phyloP scores from a whole-genome alignment of 2,888 invertebrate genomes.

The Lymantria monacha region DNA sequence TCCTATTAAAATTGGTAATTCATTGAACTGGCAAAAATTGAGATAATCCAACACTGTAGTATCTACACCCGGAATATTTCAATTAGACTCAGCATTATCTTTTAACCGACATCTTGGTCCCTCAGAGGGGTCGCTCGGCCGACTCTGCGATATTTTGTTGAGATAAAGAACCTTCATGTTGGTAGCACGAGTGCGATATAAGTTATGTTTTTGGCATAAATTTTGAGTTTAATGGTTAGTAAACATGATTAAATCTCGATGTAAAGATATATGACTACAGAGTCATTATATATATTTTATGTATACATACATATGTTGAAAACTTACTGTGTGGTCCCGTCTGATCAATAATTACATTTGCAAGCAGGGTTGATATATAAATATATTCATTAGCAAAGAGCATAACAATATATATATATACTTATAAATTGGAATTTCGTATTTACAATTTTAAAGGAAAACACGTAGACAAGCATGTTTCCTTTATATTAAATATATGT shows the following conservation, averaged over 20 bases:
- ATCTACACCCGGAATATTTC: slow-evolving; percentile 37
- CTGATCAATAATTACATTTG: no score
- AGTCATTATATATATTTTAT: no score
- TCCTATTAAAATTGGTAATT: slow-evolving; percentile 10
- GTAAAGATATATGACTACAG: no score
- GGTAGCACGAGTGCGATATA: slow-evolving; percentile 15
- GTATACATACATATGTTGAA: no score
- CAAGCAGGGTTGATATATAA: no score
- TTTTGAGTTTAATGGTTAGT: slow-evolving; percentile 16
- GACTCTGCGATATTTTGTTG: slow-evolving; percentile 51
- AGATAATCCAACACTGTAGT: slow-evolving; percentile 24
- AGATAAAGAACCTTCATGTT: slow-evolving; percentile 39
- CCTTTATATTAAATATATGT: no score
- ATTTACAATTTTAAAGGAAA: no score
- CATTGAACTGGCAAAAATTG: slow-evolving; percentile 23
- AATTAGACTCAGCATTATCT: slow-evolving; percentile 57
- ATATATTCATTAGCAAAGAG: no score
- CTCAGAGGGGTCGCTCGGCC: slow-evolving; percentile 25
- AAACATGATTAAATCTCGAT: not conserved
- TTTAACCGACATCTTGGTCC: slow-evolving; percentile 34
- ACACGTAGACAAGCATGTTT: no score
- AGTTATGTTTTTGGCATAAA: slow-evolving; percentile 22
- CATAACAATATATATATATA: no score
- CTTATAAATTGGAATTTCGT: no score
- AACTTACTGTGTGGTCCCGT: no score